These are phyloP conservation scores for Scomber scombrus DNA, from an alignment of 2,113 vertebrate genomes.

Conservation along the genomic window DNA sequence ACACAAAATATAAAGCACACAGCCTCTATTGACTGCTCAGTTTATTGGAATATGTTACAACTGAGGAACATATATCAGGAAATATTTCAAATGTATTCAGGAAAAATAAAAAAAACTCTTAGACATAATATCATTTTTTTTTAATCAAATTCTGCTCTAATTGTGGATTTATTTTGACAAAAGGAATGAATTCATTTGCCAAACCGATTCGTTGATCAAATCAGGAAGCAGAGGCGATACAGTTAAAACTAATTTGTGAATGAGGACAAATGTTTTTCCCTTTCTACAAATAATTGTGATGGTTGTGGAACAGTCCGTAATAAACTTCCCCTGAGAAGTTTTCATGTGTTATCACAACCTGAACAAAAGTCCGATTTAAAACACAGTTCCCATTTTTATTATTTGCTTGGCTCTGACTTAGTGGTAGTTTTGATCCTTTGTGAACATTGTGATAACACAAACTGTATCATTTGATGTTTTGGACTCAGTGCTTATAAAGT, in stretches of 20 bases:
- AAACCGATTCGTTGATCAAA: background rate
- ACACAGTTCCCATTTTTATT: background rate
- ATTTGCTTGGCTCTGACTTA: background rate
- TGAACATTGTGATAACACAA: background rate
- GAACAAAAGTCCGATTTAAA: background rate
- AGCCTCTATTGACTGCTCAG: background rate
- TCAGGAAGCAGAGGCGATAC: background rate
- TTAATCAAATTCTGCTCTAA: background rate
- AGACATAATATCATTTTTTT: background rate
- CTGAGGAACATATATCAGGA: background rate
- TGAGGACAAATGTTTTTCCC: background rate
- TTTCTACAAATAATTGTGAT: background rate
- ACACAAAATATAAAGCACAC: background rate
- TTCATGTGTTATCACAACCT: background rate
- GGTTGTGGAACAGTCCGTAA: background rate
- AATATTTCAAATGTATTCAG: background rate
- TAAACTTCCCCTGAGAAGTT: background rate
- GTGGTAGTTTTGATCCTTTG: rapidly evolving
- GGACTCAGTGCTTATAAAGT: background rate
- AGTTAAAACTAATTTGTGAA: background rate
- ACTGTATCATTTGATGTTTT: background rate
- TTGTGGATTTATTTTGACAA: background rate
- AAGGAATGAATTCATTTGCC: background rate
- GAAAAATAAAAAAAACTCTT: constrained; percentile 28
- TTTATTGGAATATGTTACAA: constrained; percentile 44